Evolutionary conservation across 2,113 vertebrate species (phyloP), one percentile per base, ranked within the genome.

Genomic region (Etheostoma cragini): DNA sequence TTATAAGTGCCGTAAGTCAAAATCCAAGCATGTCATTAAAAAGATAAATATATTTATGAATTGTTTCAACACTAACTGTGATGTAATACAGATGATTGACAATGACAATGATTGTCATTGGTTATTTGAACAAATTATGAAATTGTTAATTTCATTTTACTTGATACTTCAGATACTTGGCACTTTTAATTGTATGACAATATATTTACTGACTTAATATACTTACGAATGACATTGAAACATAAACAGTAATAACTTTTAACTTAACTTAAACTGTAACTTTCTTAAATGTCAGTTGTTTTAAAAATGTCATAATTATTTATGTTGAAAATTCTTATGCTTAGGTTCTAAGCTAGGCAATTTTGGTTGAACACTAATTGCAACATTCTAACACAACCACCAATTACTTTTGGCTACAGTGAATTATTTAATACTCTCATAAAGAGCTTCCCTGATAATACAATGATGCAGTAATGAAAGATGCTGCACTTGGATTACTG

Each of bases 121-220:
- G 10, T 4, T 33, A 16, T 45, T 4, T 66, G 7, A 80, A 69
- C 45, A 79, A 64, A 60, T 60, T 2, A 63, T 56, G 5, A 69
- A 54, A 24, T 17, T 13, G 15, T 63, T 78, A 47, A 16, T 50
- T 60, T 22, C 46, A 33, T 52, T 19, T 87, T 82, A 92, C 52
- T 60, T 74, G 17, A 73, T 65, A 46, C 63, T 76, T 5, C 0
- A 26, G 30, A 56, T 47, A 61, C 70, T 42, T 33, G n/a, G 71
- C 79, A 87, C 85, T 88, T 87, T 90, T 1, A 57, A 72, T 68
- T 72, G 72, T 50, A 72, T 75, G 21, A 78, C 30, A 38, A n/a
- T 3, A 52, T 70, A 42, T 86, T n/a, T n/a, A n/a, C n/a, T n/a
- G n/a, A n/a, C n/a, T n/a, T n/a, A n/a, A n/a, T n/a, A n/a, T n/a